Conservation (phyloP, 2,888 invertebrate genomes). For the Catotricha subobsoleta region DNA sequence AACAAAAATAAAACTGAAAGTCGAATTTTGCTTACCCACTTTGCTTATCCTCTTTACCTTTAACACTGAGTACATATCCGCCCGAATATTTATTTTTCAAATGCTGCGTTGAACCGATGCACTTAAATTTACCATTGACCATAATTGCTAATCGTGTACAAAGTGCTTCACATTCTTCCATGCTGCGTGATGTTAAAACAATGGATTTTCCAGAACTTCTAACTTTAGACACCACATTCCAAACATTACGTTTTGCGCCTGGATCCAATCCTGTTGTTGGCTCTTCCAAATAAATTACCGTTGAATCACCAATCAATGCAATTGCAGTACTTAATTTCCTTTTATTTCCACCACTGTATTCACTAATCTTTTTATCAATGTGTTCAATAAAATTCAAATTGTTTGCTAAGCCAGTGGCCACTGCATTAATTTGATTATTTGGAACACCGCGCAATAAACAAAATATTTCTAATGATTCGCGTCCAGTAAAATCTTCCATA, state of each 20-base stretch:
- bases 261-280: slow-evolving; percentile 34
- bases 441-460: slow-evolving; percentile 44
- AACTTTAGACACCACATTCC: slow-evolving; percentile 53
- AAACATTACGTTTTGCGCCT: slow-evolving; percentile 59
- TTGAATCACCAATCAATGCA: slow-evolving; percentile 48
- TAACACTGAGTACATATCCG: slow-evolving; percentile 31
- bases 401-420: slow-evolving; percentile 31
- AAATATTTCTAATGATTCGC: slow-evolving; percentile 48
- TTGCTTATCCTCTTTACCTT: too few species aligned
- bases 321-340: slow-evolving; percentile 55
- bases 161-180: slow-evolving; percentile 72
- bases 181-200: slow-evolving; percentile 68
- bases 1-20: too few species aligned
- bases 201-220: slow-evolving; percentile 55
- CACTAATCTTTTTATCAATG: slow-evolving; percentile 38
- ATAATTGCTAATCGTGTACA: slow-evolving; percentile 66
- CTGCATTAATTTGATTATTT: slow-evolving; percentile 20
- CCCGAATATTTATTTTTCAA: slow-evolving; percentile 52
- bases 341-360: slow-evolving; percentile 56
- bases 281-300: slow-evolving; percentile 36
- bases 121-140: slow-evolving; percentile 60
- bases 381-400: slow-evolving; percentile 41
- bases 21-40: too few species aligned
- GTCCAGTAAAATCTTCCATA: slow-evolving; percentile 50
- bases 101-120: slow-evolving; percentile 56